Conservation (phyloP, 2,797 vertebrate species). For the Coregonus sp. region DNA sequence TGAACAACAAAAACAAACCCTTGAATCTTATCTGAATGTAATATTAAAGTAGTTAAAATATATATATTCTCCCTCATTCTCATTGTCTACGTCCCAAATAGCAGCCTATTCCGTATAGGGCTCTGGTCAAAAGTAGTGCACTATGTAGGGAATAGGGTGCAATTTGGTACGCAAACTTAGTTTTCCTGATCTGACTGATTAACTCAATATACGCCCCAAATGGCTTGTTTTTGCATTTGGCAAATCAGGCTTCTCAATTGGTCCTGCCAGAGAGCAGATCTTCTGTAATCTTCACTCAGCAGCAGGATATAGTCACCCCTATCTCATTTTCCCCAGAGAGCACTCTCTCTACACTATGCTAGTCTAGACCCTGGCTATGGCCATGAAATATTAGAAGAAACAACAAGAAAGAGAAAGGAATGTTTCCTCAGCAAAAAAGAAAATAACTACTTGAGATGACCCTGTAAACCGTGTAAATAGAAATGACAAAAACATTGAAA, state of each 20-base stretch:
- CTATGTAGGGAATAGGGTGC: not conserved
- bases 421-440: not conserved
- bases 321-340: not conserved
- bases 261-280: constrained; percentile 21
- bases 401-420: not conserved
- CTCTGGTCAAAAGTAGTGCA: not conserved
- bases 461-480: not conserved
- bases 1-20: not conserved
- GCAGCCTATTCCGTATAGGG: no score
- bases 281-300: constrained; percentile 9
- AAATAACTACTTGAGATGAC: not conserved
- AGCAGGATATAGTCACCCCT: not conserved
- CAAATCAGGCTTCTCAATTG: not conserved
- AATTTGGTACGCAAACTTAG: not conserved
- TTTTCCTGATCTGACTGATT: not conserved
- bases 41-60: not conserved
- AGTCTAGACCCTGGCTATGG: not conserved
- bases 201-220: not conserved
- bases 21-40: not conserved
- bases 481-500: not conserved
- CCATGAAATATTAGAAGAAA: no score
- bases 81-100: not conserved
- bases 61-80: not conserved
- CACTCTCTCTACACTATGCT: not conserved
- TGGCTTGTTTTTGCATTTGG: not conserved